A percentile compares a stretch with the other conserved stretches of the same genome.
Evolutionary conservation across 2,888 invertebrate species (phyloP).

Genomic region (Pheosia gnoma): DNA sequence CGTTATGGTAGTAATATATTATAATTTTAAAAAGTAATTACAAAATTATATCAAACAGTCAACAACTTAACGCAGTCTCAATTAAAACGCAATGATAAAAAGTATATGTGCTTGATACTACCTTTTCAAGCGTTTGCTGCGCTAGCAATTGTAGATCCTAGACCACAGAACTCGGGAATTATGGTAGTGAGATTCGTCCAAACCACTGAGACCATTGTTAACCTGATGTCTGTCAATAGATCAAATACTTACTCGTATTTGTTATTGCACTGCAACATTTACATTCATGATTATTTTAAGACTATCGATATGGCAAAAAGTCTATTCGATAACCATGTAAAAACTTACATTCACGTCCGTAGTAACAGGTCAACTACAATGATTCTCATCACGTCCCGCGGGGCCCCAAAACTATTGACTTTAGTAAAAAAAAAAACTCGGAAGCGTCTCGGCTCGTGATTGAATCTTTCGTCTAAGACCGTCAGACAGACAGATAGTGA

Average conservation of each 20-base stretch:
- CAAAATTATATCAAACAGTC: too few species aligned
- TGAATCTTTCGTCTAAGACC: conserved; percentile 73
- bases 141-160: too few species aligned
- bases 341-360: conserved; percentile 8
- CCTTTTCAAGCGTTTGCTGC: too few species aligned
- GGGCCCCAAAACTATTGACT: conserved; percentile 63
- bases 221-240: neutral
- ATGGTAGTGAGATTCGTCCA: neutral
- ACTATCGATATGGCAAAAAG: neutral
- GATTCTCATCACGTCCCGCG: conserved; percentile 17
- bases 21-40: too few species aligned
- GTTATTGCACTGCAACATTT: conserved; percentile 1
- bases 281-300: conserved; percentile 5
- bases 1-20: too few species aligned
- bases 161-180: neutral
- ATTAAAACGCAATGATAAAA: too few species aligned
- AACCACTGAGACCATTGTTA: neutral
- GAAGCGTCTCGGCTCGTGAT: conserved; percentile 71
- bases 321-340: conserved; percentile 12
- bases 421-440: conserved; percentile 64
- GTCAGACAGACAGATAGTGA: conserved; percentile 52
- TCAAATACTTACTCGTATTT: neutral
- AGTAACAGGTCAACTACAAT: conserved; percentile 29
- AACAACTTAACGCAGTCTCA: too few species aligned
- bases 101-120: too few species aligned